Base-by-base conservation (phyloP, 2,888 invertebrate genomes). In the Nematopogon swammerdamellus region DNA sequence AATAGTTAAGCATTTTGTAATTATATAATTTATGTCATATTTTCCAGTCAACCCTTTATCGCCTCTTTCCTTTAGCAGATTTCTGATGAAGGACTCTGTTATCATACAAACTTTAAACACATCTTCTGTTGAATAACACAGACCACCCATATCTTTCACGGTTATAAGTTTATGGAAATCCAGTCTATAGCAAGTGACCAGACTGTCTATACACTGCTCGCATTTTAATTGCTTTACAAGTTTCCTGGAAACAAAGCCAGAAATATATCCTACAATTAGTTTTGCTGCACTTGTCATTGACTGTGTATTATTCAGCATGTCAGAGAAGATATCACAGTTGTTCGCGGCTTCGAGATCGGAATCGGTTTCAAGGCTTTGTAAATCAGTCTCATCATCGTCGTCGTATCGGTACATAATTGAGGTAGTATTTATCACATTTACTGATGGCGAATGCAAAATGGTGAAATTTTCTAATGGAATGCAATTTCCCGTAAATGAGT, bases 121-220 rank as follows among this genome's bases (percentile, higher is more conserved):
- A 30, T 53, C 53, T 51, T 54, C 50, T 16, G 54, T 44, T 16
- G 53, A 55, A 30, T 51, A 55, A 17, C 46, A 54, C 18, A 55
- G 45, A 14, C 54, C 54, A 18, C 55, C 53, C 55, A 55, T 54
- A 19, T 56, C 50, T 55, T 53, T 51, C 6, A 55, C 25, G 44
- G 48, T n/a, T n/a, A n/a, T n/a, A n/a, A n/a, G n/a, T 53, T 49
- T 52, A 50, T 55, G 55, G 46, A 54, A 53, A 30, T 52, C 51
- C 16, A 55, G 51, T 30, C 25, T 54, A 11, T 50, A 3, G 43
- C 50, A 18, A 47, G 54, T 52, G 11, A 42, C 50, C 44, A 53
- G 52, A 18, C 36, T 46, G 16, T 53, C 46, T 5, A 50, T 44
- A 49, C 52, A 51, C 29, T 42, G 43, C 20, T 46, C 49, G 45